Base-by-base conservation (phyloP, 2,113 vertebrate genomes). In the Pavo muticus region DNA sequence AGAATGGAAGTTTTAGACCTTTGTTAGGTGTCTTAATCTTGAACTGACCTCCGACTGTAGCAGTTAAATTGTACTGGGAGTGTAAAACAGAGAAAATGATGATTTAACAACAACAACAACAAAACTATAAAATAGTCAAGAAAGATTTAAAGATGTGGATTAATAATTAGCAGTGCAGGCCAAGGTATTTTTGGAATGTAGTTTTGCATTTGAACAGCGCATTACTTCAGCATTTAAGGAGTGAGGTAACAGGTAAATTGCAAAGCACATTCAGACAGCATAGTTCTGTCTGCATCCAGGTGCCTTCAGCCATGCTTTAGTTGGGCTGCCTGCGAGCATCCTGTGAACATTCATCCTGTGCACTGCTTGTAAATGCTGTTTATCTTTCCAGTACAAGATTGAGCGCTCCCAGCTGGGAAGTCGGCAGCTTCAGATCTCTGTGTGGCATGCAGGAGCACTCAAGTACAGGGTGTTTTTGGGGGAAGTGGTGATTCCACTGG, bases 391-490 rank as follows among this genome's bases (percentile, higher is more conserved):
- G 99, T 98, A 98, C 92, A 97, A 97, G 60, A 97, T 99, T 79
- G 98, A 98, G 71, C 96, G 78, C 27, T 91, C 96, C 44, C 97
- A 98, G 96, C 96, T 99, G 96, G 85, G 64, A 76, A 97, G 96
- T 20, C 98, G 98, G 74, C 96, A 96, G 39, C 98, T 99, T 87
- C 98, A 98, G 91, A 97, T 98, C 23, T 98, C 98, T 0, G 98
- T 99, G 96, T 99, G 99, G 99, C 99, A 99, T 45, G 96, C 97
- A 48, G 98, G 97, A 52, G 92, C 96, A 2, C 97, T 99, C 73
- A 97, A 94, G 78, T 97, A 96, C 74, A 98, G 98, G 39, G 98
- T 98, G 48, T 99, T 99, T 83, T 97, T 99, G 11, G 99, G 99
- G 25, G 98, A 99, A 93, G 98, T 99, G 42, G 85, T 98, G 16